These are phyloP conservation scores for Ageneiosus marmoratus DNA, from an alignment of 2,113 vertebrate genomes.

Conservation along the genomic window DNA sequence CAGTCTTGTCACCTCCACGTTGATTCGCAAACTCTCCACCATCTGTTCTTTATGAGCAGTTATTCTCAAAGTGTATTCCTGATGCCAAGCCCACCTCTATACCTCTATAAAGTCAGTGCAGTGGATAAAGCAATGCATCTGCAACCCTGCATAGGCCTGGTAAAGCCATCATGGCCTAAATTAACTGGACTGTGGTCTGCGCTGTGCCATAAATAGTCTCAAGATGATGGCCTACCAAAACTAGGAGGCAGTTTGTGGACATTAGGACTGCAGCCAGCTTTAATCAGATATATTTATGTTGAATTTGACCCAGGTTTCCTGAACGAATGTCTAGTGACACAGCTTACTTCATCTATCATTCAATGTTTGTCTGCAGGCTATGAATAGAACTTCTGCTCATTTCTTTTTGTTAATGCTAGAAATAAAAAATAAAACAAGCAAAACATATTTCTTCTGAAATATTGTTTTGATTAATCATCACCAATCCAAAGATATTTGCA, in stretches of 20 bases:
- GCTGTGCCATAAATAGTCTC: slow-evolving; percentile 37
- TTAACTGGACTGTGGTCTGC: slow-evolving; percentile 45
- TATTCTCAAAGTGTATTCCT: neutral
- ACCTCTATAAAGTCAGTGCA: slow-evolving; percentile 25
- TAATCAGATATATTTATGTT: slow-evolving; percentile 56
- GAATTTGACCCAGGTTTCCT: slow-evolving; percentile 44
- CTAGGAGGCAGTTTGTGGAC: slow-evolving; percentile 40
- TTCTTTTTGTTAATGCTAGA: neutral
- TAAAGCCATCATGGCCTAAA: slow-evolving; percentile 45
- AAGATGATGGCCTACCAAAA: slow-evolving; percentile 52
- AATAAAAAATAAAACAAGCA: slow-evolving; percentile 14
- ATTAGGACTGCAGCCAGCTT: slow-evolving; percentile 45
- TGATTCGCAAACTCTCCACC: slow-evolving; percentile 12
- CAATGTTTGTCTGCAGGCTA: neutral
- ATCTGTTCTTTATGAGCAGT: slow-evolving; percentile 22
- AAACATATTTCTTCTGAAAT: slow-evolving; percentile 26
- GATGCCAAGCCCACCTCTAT: slow-evolving; percentile 1
- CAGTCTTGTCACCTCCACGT: slow-evolving; percentile 22
- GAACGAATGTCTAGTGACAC: slow-evolving; percentile 31
- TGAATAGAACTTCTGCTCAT: neutral
- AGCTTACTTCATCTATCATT: slow-evolving; percentile 27
- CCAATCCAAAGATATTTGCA: slow-evolving; percentile 50
- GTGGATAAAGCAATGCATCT: slow-evolving; percentile 20
- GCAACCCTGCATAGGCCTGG: slow-evolving; percentile 26
- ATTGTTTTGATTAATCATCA: slow-evolving; percentile 41